Base-by-base conservation (phyloP, 2,113 vertebrate species). In the Protobothrops flavoviridis region DNA sequence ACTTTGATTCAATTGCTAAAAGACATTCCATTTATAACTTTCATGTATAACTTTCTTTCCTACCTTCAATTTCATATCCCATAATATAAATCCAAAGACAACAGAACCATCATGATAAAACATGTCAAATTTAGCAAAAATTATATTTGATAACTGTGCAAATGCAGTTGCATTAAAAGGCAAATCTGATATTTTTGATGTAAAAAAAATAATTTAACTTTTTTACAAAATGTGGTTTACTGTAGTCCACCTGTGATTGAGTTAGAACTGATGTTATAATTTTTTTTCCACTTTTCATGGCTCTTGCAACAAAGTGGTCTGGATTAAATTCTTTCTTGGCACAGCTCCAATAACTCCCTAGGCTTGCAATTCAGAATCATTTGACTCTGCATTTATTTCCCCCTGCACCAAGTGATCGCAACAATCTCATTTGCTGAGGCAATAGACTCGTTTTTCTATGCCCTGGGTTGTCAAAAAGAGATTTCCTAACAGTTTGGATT, bases 321-420 rank as follows among this genome's bases (percentile, higher is more conserved):
- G 91, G 91, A 88, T 94, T 89, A 94, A 92, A 94, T 92, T 94
- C 74, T 87, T 53, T 93, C 89, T 90, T 93, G 92, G 89, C 92
- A 50, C 2, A 3, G 4, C 8, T 52, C 89, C 92, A 93, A 93
- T n/a, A 64, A 53, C 56, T 90, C 74, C 61, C 13, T n/a, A 59
- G 11, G 48, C 53, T 85, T 53, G 48, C 45, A 89, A 56, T 87
- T 81, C 56, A 50, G 52, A 33, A 90, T 86, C 69, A 61, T 53
- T 90, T 29, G 48, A 53, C 43, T n/a, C 74, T 90, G 57, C 20
- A n/a, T 29, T 90, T 17, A 24, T 45, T 87, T 33, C 3, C 26
- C 21, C 59, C 48, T 17, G 39, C 45, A 48, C 48, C 86, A 69
- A 26, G 39, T 50, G 59, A 89, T 89, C 39, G 24, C 88, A 48